These are phyloP conservation scores for Chondrilla cf. caribensis DNA, from an alignment of 37 sponge, comb jelly and placozoan species.

Conservation along the genomic window DNA sequence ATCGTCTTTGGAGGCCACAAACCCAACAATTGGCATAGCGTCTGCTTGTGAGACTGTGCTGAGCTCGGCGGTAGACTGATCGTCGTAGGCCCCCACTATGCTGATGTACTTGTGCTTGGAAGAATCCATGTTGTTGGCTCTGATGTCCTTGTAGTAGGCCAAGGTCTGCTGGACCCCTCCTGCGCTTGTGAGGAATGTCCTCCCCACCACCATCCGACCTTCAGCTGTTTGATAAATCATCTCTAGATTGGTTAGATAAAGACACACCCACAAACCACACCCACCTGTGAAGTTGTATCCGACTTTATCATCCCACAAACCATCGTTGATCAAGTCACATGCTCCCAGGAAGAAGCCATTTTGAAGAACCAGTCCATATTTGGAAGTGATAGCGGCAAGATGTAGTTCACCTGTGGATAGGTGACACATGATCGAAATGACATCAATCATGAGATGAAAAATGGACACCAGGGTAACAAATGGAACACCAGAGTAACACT, in stretches of 20 bases:
- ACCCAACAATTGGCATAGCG: conserved; percentile 36
- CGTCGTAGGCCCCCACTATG: conserved; percentile 27
- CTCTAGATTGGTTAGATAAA: not conserved
- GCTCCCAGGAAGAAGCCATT: conserved; percentile 28
- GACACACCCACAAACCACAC: too few relatives aligned
- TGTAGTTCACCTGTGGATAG: conserved; percentile 7
- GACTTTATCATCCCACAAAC: conserved; percentile 31
- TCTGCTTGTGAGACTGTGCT: conserved; percentile 28
- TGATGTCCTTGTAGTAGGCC: not conserved
- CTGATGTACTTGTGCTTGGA: not conserved
- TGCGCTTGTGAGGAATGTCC: not conserved
- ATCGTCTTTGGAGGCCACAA: conserved; percentile 12
- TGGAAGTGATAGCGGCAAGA: not conserved
- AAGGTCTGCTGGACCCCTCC: not conserved
- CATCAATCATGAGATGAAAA: too few relatives aligned
- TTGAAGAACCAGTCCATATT: not conserved
- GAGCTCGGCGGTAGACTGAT: conserved; percentile 31
- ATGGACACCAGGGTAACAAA: too few relatives aligned
- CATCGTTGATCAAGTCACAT: conserved; percentile 31
- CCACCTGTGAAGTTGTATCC: conserved; percentile 24
- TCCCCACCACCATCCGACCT: conserved; percentile 5
- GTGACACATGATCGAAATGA: too few relatives aligned
- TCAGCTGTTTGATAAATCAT: not conserved
- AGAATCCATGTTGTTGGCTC: not conserved
- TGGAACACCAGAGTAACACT: too few relatives aligned